Conservation (phyloP, 2,888 invertebrate species). For the Oscheius onirici region DNA sequence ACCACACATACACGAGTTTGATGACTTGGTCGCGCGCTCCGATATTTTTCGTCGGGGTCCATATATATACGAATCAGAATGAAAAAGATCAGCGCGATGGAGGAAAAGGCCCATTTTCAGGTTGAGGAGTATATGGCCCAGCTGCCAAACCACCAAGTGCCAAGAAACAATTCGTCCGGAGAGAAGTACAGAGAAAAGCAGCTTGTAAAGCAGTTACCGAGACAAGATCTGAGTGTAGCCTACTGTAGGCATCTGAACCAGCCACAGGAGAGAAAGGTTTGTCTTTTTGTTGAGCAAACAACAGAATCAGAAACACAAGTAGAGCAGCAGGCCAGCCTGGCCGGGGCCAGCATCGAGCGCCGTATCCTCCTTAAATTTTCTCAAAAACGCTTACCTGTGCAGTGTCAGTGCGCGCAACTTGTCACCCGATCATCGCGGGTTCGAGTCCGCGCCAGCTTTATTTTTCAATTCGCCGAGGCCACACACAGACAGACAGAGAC, state of each 20-base stretch:
- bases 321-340: too few relatives aligned
- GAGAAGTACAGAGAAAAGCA: constrained; percentile 83
- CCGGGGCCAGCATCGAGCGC: too few relatives aligned
- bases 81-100: not conserved
- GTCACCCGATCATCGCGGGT: too few relatives aligned
- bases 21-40: not conserved
- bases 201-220: constrained; percentile 87
- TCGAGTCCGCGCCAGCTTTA: too few relatives aligned
- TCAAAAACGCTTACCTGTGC: too few relatives aligned
- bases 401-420: too few relatives aligned
- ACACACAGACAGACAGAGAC: too few relatives aligned
- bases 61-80: constrained; percentile 3
- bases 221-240: constrained; percentile 87
- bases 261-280: constrained; percentile 69
- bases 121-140: constrained; percentile 91
- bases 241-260: constrained; percentile 88
- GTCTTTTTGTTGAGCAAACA: not conserved
- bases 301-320: too few relatives aligned
- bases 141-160: constrained; percentile 84
- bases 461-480: too few relatives aligned
- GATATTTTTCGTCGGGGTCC: constrained; percentile 17
- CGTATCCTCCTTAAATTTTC: too few relatives aligned
- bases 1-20: too few relatives aligned
- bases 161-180: constrained; percentile 81
- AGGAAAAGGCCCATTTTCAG: constrained; percentile 74